These are phyloP conservation scores for Aix galericulata DNA, from an alignment of 2,113 vertebrate genomes.

Conservation along the genomic window DNA sequence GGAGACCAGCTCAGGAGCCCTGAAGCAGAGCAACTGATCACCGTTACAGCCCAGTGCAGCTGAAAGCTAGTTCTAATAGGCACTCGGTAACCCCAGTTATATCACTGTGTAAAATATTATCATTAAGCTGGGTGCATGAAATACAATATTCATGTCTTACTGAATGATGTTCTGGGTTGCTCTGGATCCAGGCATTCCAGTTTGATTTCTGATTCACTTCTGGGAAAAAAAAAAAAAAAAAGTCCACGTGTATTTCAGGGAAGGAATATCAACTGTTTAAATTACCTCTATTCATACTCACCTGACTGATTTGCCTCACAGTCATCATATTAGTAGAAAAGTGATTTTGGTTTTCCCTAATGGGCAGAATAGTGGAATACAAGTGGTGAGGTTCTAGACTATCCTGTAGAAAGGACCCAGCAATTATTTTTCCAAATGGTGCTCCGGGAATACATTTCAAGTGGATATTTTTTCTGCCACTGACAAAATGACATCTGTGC, in stretches of 20 bases:
- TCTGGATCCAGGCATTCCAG: neutral
- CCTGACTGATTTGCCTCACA: neutral
- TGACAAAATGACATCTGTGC: neutral
- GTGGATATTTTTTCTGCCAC: neutral
- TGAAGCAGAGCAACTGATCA: neutral
- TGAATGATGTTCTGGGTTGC: neutral
- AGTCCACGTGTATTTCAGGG: neutral
- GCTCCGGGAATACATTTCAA: neutral
- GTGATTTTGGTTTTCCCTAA: neutral
- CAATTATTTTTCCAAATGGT: neutral
- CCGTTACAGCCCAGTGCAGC: rapidly evolving
- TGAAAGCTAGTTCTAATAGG: neutral
- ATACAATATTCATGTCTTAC: neutral
- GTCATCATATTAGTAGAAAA: neutral
- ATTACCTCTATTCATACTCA: neutral
- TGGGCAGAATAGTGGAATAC: neutral
- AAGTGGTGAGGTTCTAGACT: neutral
- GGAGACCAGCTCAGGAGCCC: neutral
- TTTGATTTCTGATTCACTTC: neutral
- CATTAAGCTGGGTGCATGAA: neutral
- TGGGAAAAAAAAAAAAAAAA: neutral
- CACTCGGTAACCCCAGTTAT: neutral
- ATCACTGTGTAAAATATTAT: neutral
- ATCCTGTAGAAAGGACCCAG: neutral
- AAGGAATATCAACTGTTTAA: neutral